Evolutionary conservation across 2,797 vertebrate species (phyloP), one percentile per base, ranked within the genome.

Genomic region (Neosalanx taihuensis): DNA sequence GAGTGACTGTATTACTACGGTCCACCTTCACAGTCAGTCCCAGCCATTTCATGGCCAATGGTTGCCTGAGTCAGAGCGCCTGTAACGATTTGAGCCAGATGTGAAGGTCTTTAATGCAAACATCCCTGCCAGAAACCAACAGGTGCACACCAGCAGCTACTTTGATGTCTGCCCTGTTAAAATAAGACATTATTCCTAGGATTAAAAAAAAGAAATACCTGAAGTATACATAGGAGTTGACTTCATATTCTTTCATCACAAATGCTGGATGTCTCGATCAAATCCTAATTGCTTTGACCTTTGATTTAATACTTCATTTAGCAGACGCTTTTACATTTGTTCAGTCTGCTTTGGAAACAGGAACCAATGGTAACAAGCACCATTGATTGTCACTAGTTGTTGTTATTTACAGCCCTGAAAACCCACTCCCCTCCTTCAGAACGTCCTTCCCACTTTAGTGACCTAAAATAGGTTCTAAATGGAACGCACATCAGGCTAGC

Each of bases 61-160:
- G 4, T 70, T 66, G 49, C 72, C 75, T 59, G 53, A 64, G 26
- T 71, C 29, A 49, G 29, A 33, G 33, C 35, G 57, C 53, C 49
- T 17, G 49, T 67, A 66, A 37, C 64, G 23, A 62, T 70, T 57
- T 64, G 37, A 37, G 30, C 31, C 85, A 90, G 83, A 86, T 85
- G 78, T 73, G 75, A 67, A 33, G 31, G 62, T 61, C 77, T 75
- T 68, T 79, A 62, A 33, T 6, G 57, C 3, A 33, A 60, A 30
- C 59, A 62, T 70, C 5, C n/a, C 57, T 69, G 84, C 81, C 84
- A 85, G 62, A 75, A 77, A 74, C 70, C 72, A 82, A 76, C 86
- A 89, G 87, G 86, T 90, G 83, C 77, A 81, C 75, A 78, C 57
- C 70, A 78, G 58, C 82, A 76, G 72, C n/a, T 63, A 66, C 80